These are phyloP conservation scores for Platyscapa corneri DNA, from an alignment of 1,140 invertebrate genomes.

Conservation along the genomic window DNA sequence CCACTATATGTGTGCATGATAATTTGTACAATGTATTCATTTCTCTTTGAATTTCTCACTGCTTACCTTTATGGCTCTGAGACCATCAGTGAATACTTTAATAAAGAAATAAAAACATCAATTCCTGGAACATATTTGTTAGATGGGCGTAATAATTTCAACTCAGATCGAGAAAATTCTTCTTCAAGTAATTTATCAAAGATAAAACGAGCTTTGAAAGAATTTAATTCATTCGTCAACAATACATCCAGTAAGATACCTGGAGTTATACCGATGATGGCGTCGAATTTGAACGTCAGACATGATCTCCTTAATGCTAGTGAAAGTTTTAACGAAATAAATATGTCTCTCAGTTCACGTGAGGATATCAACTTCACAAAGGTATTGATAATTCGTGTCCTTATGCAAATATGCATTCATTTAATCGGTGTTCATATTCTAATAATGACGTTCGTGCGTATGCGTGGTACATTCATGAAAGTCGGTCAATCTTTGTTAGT, in stretches of 20 bases:
- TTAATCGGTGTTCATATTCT: constrained; percentile 94
- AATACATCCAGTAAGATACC: constrained; percentile 17
- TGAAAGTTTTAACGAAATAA: background rate
- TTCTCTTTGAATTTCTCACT: constrained; percentile 84
- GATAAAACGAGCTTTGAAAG: constrained; percentile 11
- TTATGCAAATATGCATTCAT: constrained; percentile 92
- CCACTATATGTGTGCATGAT: constrained; percentile 88
- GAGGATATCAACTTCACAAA: constrained; percentile 69
- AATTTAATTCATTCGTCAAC: constrained; percentile 1
- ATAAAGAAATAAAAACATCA: background rate
- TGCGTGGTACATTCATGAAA: constrained; percentile 97
- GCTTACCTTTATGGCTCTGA: constrained; percentile 61
- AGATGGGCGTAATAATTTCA: background rate
- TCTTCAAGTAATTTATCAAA: background rate
- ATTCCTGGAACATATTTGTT: background rate
- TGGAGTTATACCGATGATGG: constrained; percentile 29
- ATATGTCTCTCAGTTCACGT: background rate
- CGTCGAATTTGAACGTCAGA: constrained; percentile 14
- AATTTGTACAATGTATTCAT: constrained; percentile 86
- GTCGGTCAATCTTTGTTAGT: constrained; percentile 94
- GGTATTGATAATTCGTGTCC: constrained; percentile 81
- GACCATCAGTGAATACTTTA: constrained; percentile 11
- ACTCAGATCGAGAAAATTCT: background rate
- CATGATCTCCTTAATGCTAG: constrained; percentile 35
- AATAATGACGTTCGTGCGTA: constrained; percentile 92